phyloP scores from a whole-genome alignment of 2,888 invertebrate species.

The Philereme transversata region DNA sequence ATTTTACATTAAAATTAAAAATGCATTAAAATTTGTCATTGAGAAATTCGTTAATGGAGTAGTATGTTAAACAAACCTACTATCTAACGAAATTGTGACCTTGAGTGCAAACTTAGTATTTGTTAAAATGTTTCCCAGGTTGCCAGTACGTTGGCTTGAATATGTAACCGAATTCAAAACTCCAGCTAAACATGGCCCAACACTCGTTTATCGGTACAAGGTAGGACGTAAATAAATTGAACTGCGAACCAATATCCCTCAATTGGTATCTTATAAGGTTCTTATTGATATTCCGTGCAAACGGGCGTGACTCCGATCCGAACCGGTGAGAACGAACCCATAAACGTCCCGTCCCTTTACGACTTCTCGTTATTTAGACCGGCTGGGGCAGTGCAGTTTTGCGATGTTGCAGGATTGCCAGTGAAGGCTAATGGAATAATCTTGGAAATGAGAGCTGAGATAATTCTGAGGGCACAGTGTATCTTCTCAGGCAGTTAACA shows the following conservation, averaged over 20 bases:
- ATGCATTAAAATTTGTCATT: too few species aligned
- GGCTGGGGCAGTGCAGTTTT: conserved; percentile 34
- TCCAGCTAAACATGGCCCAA: neutral
- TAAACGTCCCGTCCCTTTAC: conserved; percentile 61
- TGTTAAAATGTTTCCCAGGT: too few species aligned
- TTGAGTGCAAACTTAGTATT: too few species aligned
- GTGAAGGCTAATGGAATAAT: conserved; percentile 14
- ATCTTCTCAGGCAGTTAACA: neutral
- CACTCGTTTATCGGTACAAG: conserved; percentile 2
- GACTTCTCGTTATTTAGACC: conserved; percentile 61
- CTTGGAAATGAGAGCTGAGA: neutral
- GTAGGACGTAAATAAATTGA: conserved; percentile 6
- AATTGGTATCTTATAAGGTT: conserved; percentile 34
- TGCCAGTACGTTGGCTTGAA: neutral
- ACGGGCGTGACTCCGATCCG: conserved; percentile 54
- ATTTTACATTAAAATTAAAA: too few species aligned
- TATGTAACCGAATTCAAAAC: neutral
- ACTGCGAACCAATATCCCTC: conserved; percentile 24
- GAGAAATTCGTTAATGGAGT: too few species aligned
- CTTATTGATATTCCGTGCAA: conserved; percentile 50
- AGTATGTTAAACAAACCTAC: too few species aligned
- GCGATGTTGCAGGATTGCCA: conserved; percentile 22
- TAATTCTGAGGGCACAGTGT: neutral
- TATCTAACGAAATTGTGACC: too few species aligned
- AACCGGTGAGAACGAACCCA: conserved; percentile 61